Evolutionary conservation across 2,888 invertebrate species (phyloP).

Genomic region (Phasia obesa): DNA sequence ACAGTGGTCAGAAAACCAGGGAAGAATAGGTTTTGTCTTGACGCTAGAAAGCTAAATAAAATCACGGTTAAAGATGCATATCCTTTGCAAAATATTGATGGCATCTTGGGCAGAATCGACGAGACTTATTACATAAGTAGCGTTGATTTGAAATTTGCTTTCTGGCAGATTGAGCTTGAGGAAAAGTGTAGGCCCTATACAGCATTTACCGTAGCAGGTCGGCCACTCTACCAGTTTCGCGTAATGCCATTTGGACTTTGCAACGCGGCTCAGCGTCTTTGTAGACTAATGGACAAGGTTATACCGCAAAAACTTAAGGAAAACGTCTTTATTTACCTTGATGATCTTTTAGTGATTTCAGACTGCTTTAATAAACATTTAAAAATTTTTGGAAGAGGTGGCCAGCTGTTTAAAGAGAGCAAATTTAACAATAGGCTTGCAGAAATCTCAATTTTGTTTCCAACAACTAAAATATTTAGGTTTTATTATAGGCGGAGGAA

Average conservation of each 20-base stretch:
- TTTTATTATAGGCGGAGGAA: conserved; percentile 52
- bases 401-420: conserved; percentile 4
- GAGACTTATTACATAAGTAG: conserved; percentile 38
- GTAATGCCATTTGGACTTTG: conserved; percentile 44
- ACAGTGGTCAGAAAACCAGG: conserved; percentile 74
- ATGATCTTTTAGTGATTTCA: conserved; percentile 59
- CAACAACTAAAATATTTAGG: conserved; percentile 52
- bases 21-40: conserved; percentile 73
- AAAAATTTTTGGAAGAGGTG: conserved; percentile 1
- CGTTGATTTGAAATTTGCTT: conserved; percentile 44
- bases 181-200: conserved; percentile 42
- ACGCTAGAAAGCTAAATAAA: conserved; percentile 74
- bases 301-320: conserved; percentile 60
- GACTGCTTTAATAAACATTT: conserved; percentile 47
- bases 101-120: conserved; percentile 27
- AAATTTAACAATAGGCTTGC: conserved; percentile 48
- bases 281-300: conserved; percentile 72
- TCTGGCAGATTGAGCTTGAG: conserved; percentile 51
- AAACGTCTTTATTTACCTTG: conserved; percentile 58
- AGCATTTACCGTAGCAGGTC: conserved; percentile 50
- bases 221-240: conserved; percentile 35
- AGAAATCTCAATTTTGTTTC: conserved; percentile 61
- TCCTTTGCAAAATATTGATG: conserved; percentile 9
- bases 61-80: conserved; percentile 58
- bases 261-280: conserved; percentile 63